Evolutionary conservation across 2,797 vertebrate genomes (phyloP).

Genomic region (Sphaeramia orbicularis): DNA sequence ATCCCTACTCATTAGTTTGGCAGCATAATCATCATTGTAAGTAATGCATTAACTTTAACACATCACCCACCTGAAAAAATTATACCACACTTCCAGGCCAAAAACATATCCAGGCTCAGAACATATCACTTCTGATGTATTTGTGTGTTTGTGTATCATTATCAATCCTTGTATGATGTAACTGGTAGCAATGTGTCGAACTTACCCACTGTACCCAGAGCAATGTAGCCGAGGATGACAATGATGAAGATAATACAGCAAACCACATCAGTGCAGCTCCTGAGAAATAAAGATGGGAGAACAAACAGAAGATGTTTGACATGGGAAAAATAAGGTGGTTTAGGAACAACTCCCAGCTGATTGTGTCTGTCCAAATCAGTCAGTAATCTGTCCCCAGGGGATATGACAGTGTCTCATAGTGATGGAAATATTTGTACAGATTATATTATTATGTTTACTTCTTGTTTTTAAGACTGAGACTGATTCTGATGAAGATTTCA

Average conservation of each 20-base stretch:
- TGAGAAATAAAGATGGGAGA: conserved; percentile 69
- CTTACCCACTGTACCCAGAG: conserved; percentile 94
- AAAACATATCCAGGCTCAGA: neutral
- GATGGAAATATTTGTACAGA: no score
- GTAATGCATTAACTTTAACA: no score
- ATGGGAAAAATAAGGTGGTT: conserved; percentile 18
- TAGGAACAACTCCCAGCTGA: neutral
- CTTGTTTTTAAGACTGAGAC: no score
- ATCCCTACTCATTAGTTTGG: no score
- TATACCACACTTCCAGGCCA: conserved; percentile 12
- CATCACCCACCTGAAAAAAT: no score
- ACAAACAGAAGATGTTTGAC: conserved; percentile 24
- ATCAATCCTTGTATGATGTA: conserved; percentile 55
- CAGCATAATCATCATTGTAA: no score
- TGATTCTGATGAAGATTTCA: no score
- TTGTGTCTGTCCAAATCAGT: no score
- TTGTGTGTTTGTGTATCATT: conserved; percentile 19
- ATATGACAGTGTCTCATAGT: no score
- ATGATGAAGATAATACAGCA: conserved; percentile 94
- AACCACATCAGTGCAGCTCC: conserved; percentile 92
- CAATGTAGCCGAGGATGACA: conserved; percentile 92
- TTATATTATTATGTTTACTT: no score
- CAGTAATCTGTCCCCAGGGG: no score
- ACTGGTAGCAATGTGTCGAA: conserved; percentile 64
- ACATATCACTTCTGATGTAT: conserved; percentile 14